Conservation (phyloP, 2,888 invertebrate genomes). For the Eupithecia abbreviata region DNA sequence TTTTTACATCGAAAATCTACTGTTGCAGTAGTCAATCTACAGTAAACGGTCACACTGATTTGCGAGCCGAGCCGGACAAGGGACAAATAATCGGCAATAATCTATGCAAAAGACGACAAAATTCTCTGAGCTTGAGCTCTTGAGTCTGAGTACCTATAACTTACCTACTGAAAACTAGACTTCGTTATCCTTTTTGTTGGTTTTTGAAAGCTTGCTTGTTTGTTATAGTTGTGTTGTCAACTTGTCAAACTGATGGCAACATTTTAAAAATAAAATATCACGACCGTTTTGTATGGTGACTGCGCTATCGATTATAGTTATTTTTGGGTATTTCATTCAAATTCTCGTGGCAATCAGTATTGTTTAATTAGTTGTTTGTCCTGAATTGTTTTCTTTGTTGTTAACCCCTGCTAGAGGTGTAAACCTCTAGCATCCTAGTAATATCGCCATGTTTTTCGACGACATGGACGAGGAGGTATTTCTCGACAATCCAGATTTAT, state of each 20-base stretch:
- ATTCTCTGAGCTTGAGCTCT: no score
- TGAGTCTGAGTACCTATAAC: no score
- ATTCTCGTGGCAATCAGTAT: constrained; percentile 63
- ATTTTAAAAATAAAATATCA: constrained; percentile 56
- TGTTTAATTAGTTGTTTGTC: constrained; percentile 49
- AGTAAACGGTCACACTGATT: no score
- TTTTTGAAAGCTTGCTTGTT: background rate
- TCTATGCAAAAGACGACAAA: no score
- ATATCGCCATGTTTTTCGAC: constrained; percentile 70
- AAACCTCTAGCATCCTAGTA: constrained; percentile 36
- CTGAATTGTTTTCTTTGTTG: constrained; percentile 12
- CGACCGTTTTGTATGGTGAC: constrained; percentile 76
- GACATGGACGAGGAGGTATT: constrained; percentile 65
- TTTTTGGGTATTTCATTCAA: constrained; percentile 68
- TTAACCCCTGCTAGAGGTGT: constrained; percentile 21
- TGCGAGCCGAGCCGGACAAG: no score
- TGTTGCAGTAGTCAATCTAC: no score
- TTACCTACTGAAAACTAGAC: no score
- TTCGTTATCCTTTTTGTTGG: background rate
- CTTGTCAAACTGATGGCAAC: constrained; percentile 18
- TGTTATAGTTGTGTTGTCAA: background rate
- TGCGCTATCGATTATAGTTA: constrained; percentile 67
- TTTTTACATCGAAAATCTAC: no score
- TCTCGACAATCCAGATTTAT: constrained; percentile 67
- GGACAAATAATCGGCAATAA: no score